Base-by-base conservation (phyloP, 2,113 vertebrate genomes). In the Phyllopteryx taeniolatus region DNA sequence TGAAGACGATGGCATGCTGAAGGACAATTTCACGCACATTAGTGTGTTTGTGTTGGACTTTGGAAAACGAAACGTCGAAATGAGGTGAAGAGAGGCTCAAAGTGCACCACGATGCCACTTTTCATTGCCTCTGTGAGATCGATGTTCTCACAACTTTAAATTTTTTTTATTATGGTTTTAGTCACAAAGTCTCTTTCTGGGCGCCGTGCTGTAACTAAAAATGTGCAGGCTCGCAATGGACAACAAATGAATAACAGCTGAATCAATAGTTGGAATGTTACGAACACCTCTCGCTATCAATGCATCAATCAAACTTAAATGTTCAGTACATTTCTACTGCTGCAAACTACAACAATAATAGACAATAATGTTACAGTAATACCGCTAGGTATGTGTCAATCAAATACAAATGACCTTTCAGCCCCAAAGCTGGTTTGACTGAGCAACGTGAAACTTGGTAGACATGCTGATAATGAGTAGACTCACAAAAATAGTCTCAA, bases 21-120 rank as follows among this genome's bases (percentile, higher is more conserved):
- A 64, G 74, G 70, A 63, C 71, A 35, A 35, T 62, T 65, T 72
- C 27, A 15, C 62, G 46, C 64, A 62, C 22, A 51, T 19, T 17
- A 13, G 14, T 39, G 60, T n/a, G 15, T 42, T 42, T 63, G 17
- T 42, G 6, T 19, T 27, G 20, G 20, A 6, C 49, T 51, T 14
- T 51, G 53, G 53, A 10, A 54, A 54, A 46, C 7, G 5, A 10
- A 27, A 15, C 5, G 8, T 0, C 4, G 7, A 67, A 49, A 67
- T 15, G 64, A 27, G 11, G 0, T 1, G 15, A 62, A 67, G 46
- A 6, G 56, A 57, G 20, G 17, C 35, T 42, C 61, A 19, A 63
- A 42, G 14, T 39, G 61, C 14, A 39, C 19, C 3, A 8, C 35
- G 10, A 11, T 19, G 31, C 14, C 60, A 39, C 60, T 62, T 39